Evolutionary conservation across 1,140 invertebrate species (phyloP).

Genomic region (Caenorhabditis remanei): DNA sequence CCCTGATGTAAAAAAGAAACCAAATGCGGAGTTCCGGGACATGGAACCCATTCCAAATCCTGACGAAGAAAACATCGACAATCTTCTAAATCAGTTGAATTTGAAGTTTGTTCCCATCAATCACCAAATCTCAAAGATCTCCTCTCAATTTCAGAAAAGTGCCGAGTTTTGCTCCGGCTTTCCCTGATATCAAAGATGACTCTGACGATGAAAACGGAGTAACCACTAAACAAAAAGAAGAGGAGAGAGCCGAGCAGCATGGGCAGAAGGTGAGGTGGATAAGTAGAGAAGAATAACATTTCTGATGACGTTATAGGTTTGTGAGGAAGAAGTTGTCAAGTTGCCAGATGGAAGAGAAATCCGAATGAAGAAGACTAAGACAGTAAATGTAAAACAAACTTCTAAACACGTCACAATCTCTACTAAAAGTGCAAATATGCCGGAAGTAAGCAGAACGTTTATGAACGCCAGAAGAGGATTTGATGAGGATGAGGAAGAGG

Average conservation of each 20-base stretch:
- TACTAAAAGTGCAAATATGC: constrained; percentile 58
- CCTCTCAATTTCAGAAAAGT: constrained; percentile 66
- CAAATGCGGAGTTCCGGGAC: constrained; percentile 39
- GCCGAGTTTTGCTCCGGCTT: constrained; percentile 66
- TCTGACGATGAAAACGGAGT: constrained; percentile 68
- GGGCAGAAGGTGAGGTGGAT: constrained; percentile 59
- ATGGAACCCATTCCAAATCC: constrained; percentile 12
- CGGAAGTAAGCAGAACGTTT: constrained; percentile 54
- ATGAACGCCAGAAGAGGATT: constrained; percentile 52
- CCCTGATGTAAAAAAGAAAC: background rate
- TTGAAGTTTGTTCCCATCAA: constrained; percentile 55
- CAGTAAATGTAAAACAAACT: constrained; percentile 67
- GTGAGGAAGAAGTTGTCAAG: constrained; percentile 69
- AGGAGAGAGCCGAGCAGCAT: constrained; percentile 69
- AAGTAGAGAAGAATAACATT: background rate
- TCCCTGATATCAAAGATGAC: constrained; percentile 65
- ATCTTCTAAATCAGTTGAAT: constrained; percentile 66
- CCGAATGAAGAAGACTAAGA: constrained; percentile 69
- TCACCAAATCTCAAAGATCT: background rate
- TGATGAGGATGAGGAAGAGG: constrained; percentile 61
- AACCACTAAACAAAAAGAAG: constrained; percentile 66
- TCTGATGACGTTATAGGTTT: constrained; percentile 51
- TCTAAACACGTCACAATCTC: constrained; percentile 63
- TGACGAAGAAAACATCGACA: constrained; percentile 58
- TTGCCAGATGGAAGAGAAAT: constrained; percentile 65